Evolutionary conservation across 2,888 invertebrate species (phyloP).

Genomic region (Sepioteuthis lessoniana): DNA sequence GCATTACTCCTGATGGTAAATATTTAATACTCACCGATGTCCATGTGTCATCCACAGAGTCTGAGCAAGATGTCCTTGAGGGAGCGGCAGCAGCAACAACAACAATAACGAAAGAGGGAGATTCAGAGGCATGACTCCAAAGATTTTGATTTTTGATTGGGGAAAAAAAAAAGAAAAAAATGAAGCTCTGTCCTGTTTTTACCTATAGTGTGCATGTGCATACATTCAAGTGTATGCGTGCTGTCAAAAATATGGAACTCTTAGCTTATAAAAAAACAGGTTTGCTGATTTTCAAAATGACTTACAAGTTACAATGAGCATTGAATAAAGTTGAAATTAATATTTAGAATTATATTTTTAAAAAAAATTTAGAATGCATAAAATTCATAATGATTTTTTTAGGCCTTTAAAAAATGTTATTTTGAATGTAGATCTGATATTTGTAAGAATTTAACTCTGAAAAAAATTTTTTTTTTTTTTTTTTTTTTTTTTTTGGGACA

Average conservation of each 20-base stretch:
- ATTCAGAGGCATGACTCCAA: neutral
- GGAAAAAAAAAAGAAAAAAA: neutral
- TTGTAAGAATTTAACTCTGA: neutral
- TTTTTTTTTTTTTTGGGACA: no score
- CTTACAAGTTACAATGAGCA: neutral
- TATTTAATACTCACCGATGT: constrained; percentile 60
- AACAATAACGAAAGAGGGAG: neutral
- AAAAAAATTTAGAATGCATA: neutral
- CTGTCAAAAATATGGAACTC: neutral
- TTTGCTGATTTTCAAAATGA: neutral
- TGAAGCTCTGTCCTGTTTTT: neutral
- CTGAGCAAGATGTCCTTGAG: neutral
- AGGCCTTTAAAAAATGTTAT: neutral
- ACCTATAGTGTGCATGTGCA: neutral
- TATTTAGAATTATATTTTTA: neutral
- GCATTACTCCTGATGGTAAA: constrained; percentile 67
- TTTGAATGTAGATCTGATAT: neutral
- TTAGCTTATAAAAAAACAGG: neutral
- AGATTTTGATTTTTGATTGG: neutral
- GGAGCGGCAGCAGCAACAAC: neutral
- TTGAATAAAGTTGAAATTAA: neutral
- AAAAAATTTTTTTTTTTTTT: neutral
- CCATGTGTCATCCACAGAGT: neutral
- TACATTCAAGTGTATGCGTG: neutral
- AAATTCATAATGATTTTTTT: neutral